Conservation (phyloP, 92 coral and sea anemone species). For the Epizoanthus scotinus region DNA sequence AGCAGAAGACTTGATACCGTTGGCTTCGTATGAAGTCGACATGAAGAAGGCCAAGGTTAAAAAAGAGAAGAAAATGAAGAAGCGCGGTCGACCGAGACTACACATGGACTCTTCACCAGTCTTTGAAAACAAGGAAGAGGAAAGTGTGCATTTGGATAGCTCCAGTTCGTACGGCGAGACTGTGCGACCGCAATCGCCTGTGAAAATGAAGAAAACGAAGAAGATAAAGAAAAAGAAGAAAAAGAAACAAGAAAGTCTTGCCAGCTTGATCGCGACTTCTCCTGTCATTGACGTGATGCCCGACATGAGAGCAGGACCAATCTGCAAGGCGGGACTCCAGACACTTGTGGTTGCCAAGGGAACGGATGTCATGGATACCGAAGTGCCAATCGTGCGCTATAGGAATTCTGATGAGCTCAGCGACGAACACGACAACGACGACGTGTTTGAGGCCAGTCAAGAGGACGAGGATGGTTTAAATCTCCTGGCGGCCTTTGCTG, state of each 20-base stretch:
- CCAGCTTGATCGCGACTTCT: slow-evolving; percentile 41
- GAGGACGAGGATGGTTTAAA: slow-evolving; percentile 73
- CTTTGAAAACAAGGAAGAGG: slow-evolving; percentile 25
- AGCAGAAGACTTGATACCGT: neutral
- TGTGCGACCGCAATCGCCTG: slow-evolving; percentile 49
- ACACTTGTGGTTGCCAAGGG: slow-evolving; percentile 63
- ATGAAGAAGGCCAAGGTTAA: slow-evolving; percentile 62
- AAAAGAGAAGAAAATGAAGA: slow-evolving; percentile 60
- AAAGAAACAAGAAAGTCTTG: slow-evolving; percentile 30
- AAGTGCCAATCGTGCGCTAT: slow-evolving; percentile 48
- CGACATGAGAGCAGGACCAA: slow-evolving; percentile 1
- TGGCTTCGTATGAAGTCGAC: slow-evolving; percentile 17
- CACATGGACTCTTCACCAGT: slow-evolving; percentile 40
- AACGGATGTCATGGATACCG: slow-evolving; percentile 53
- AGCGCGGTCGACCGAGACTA: slow-evolving; percentile 53
- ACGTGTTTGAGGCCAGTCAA: slow-evolving; percentile 60
- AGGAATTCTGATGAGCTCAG: slow-evolving; percentile 52
- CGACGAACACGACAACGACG: slow-evolving; percentile 70
- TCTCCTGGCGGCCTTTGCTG: slow-evolving; percentile 80
- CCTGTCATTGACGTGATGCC: slow-evolving; percentile 58
- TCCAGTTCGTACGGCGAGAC: slow-evolving; percentile 44
- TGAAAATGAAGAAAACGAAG: slow-evolving; percentile 70
- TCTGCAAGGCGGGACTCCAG: slow-evolving; percentile 41
- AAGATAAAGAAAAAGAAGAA: slow-evolving; percentile 68
- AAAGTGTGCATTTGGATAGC: slow-evolving; percentile 48